Evolutionary conservation across 1,140 invertebrate genomes (phyloP), one percentile per base, ranked within the genome.

Genomic region (Penaeus indicus): DNA sequence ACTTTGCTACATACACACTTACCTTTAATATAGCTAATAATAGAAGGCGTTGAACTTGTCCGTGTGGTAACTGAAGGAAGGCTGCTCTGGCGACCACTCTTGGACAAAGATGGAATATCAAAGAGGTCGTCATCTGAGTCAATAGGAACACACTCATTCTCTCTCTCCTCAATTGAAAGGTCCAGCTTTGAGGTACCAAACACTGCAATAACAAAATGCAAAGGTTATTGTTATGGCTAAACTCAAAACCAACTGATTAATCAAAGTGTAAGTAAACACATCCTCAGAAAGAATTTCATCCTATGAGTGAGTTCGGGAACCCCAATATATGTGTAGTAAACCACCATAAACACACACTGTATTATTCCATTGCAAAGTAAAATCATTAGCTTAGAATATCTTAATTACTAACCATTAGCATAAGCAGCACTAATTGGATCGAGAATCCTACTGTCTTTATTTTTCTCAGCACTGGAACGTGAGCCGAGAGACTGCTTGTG

Each of bases 121-220:
- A 88, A 90, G 16, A 88, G 32, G 27, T 90, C 89, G 27, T 90
- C 89, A 63, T 90, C 89, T 3, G 89, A 90, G 64, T 90, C 89
- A 64, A 90, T 90, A 47, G 85, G 86, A n/a, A 90, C 83, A 80
- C 89, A 90, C 38, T 85, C 89, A 60, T 64, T 83, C 3, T 63
- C 54, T 21, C 84, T 84, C n/a, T 72, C 77, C 25, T 90, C 89
- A 77, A 42, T 80, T n/a, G n/a, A 81, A 16, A 87, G 38, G 21
- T 90, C 85, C 8, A 90, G 75, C 22, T 83, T 78, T 63, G 79
- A 61, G 22, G 60, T 60, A 10, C 54, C 64, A 64, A 61, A 38
- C 21, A 32, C 62, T 79, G 85, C 42, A 80, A 75, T 21, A 82
- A 16, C 10, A n/a, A 77, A 38, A 32, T n/a, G 62, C 69, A 11